These are phyloP conservation scores for Vulpes ferrilata DNA, from an alignment of 2,113 vertebrate species.

Conservation along the genomic window DNA sequence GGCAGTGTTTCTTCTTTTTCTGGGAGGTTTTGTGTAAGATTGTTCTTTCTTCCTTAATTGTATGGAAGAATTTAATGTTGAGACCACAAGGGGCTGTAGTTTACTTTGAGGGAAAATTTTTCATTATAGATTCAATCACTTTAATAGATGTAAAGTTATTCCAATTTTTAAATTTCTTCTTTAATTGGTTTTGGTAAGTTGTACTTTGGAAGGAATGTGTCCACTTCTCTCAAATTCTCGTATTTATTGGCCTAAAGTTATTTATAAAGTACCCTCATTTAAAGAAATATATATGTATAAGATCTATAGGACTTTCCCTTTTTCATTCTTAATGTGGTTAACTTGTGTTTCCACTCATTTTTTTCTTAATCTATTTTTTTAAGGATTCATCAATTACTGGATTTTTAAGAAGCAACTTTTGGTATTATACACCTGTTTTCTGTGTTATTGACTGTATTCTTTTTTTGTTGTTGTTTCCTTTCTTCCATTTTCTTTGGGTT, in stretches of 20 bases:
- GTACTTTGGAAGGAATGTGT: slow-evolving; percentile 10
- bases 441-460: not conserved
- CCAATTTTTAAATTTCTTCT: slow-evolving; percentile 26
- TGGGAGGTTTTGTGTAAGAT: slow-evolving; percentile 34
- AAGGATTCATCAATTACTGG: not conserved
- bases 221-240: slow-evolving; percentile 14
- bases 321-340: not conserved
- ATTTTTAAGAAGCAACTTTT: slow-evolving; percentile 58
- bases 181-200: slow-evolving; percentile 35
- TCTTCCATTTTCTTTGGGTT: not conserved
- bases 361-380: not conserved
- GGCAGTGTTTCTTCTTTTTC: slow-evolving; percentile 7
- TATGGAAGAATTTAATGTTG: slow-evolving; percentile 28
- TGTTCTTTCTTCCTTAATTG: slow-evolving; percentile 38
- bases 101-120: slow-evolving; percentile 58
- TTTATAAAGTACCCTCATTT: slow-evolving; percentile 20
- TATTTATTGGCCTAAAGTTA: not conserved
- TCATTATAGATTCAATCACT: slow-evolving; percentile 32
- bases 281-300: not conserved
- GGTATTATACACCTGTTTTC: not conserved
- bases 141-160: slow-evolving; percentile 25
- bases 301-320: not conserved
- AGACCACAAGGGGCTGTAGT: not conserved
- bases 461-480: slow-evolving; percentile 52
- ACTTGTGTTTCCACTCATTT: slow-evolving; percentile 45